These are phyloP conservation scores for Noctua janthe DNA, from an alignment of 2,888 invertebrate species.

Conservation along the genomic window DNA sequence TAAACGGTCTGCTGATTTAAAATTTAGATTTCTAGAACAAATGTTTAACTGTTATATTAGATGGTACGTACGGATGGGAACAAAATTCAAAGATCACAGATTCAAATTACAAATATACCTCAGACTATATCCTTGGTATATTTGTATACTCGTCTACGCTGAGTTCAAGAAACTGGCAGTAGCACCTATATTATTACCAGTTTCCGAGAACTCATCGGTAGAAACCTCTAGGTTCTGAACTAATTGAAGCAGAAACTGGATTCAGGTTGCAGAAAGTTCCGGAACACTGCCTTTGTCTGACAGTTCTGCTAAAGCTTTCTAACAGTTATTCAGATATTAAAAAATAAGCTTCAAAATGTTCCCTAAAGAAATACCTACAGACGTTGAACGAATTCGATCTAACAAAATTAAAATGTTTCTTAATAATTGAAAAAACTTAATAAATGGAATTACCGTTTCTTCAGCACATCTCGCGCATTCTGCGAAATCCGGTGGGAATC, in stretches of 20 bases:
- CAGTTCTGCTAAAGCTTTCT: neutral
- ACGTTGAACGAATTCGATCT: neutral
- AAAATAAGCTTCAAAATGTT: neutral
- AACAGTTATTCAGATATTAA: neutral
- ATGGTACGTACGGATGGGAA: neutral
- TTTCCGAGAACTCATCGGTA: neutral
- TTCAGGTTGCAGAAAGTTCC: neutral
- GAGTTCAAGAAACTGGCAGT: neutral
- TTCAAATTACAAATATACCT: neutral
- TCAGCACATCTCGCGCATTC: slow-evolving; percentile 84
- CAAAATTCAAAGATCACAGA: neutral
- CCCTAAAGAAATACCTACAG: neutral
- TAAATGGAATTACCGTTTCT: slow-evolving; percentile 73
- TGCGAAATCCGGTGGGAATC: slow-evolving; percentile 82
- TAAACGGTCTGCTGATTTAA: slow-evolving; percentile 10
- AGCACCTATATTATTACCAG: neutral
- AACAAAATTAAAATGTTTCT: neutral
- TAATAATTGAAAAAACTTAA: neutral
- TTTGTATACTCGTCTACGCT: neutral
- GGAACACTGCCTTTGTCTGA: neutral
- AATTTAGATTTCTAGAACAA: slow-evolving; percentile 16
- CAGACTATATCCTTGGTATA: neutral
- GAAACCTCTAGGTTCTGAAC: neutral
- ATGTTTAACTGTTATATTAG: neutral
- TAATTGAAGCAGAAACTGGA: neutral